A percentile compares a stretch with the other conserved stretches of the same genome.
Conservation (phyloP, 2,113 vertebrate species). For the Nannospalax galili region DNA sequence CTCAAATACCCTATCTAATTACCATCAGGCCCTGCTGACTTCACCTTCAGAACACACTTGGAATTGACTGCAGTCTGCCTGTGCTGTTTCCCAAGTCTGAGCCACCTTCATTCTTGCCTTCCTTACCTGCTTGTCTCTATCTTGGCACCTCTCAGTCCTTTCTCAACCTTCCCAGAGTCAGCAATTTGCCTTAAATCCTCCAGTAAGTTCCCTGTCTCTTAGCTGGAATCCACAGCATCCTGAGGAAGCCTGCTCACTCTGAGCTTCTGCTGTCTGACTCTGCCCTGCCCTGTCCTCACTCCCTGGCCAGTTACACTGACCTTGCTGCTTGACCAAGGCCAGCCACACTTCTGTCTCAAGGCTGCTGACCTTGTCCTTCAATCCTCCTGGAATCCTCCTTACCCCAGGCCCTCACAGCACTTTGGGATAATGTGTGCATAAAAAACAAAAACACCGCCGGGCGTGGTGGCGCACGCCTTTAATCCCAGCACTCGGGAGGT, state of each 20-base stretch:
- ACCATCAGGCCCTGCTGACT: accelerated
- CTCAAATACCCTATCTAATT: background rate
- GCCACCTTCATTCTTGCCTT: background rate
- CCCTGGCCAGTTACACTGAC: background rate
- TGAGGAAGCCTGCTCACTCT: background rate
- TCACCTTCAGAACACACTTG: background rate
- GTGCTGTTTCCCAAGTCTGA: background rate
- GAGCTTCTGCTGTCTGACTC: background rate
- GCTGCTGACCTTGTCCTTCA: background rate
- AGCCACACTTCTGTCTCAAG: background rate
- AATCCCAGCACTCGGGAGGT: too few relatives aligned
- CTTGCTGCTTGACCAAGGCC: background rate
- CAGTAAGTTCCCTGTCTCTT: background rate
- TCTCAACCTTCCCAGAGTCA: background rate
- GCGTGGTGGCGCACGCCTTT: too few relatives aligned
- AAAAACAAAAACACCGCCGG: too few relatives aligned
- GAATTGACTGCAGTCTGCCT: background rate
- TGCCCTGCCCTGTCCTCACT: background rate
- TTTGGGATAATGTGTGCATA: too few relatives aligned
- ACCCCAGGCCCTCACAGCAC: background rate
- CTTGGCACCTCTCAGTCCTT: background rate
- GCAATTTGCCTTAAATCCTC: background rate
- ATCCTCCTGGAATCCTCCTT: background rate
- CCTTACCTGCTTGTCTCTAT: background rate
- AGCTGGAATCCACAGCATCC: background rate